These are phyloP conservation scores for Tribolium castaneum DNA, from an alignment of 1,140 invertebrate genomes.

Conservation along the genomic window DNA sequence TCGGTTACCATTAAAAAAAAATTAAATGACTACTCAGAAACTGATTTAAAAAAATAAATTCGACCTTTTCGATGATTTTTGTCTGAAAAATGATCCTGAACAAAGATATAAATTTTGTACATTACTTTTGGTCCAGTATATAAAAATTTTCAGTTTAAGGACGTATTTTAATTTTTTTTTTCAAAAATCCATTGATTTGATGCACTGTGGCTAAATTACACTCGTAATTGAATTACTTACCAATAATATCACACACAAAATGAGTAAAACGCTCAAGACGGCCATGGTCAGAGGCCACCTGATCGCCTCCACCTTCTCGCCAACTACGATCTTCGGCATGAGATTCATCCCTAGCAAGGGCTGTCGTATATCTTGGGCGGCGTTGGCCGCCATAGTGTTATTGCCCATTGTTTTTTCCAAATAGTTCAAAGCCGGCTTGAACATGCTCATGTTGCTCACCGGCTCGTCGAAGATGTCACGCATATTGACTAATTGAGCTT, in stretches of 20 bases:
- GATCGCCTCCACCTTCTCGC: slow-evolving; percentile 71
- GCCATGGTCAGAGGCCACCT: slow-evolving; percentile 86
- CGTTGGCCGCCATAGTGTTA: slow-evolving; percentile 75
- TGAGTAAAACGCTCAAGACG: slow-evolving; percentile 79
- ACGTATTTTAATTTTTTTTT: too few relatives aligned
- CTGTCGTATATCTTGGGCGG: slow-evolving; percentile 78
- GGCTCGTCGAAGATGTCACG: slow-evolving; percentile 80
- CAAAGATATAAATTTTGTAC: too few relatives aligned
- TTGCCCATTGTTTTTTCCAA: slow-evolving; percentile 77
- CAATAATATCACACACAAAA: slow-evolving; percentile 83
- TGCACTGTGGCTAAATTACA: too few relatives aligned
- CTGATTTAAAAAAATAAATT: too few relatives aligned
- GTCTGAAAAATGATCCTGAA: too few relatives aligned
- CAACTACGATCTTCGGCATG: slow-evolving; percentile 71
- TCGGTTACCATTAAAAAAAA: too few relatives aligned
- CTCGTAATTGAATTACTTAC: slow-evolving; percentile 52
- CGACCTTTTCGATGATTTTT: too few relatives aligned
- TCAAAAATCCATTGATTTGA: too few relatives aligned
- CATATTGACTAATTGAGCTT: slow-evolving; percentile 71
- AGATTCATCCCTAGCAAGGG: slow-evolving; percentile 77
- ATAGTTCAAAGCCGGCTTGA: slow-evolving; percentile 73
- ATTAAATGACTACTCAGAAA: too few relatives aligned
- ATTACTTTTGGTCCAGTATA: too few relatives aligned
- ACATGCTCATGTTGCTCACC: slow-evolving; percentile 78
- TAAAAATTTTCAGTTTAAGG: too few relatives aligned